A percentile compares a stretch with the other conserved stretches of the same genome.
These are phyloP conservation scores for Gisinianus flammeolus DNA, from an alignment of 2,888 invertebrate genomes.

Conservation along the genomic window DNA sequence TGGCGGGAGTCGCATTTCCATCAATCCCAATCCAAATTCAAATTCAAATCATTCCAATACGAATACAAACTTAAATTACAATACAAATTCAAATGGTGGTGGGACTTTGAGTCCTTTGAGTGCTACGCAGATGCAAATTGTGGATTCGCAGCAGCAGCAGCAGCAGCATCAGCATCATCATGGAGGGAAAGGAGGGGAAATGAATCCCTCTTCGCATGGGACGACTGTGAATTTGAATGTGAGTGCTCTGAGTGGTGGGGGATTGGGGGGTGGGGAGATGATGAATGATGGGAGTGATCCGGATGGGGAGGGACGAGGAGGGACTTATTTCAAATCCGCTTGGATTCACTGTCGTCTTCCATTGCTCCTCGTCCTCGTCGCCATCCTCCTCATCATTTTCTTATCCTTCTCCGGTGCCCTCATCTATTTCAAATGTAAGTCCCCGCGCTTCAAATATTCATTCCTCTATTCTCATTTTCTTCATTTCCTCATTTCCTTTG, in stretches of 20 bases:
- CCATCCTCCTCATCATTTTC: slow-evolving; percentile 52
- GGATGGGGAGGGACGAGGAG: slow-evolving; percentile 41
- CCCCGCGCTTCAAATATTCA: background rate
- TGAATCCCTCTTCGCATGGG: background rate
- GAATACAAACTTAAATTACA: background rate
- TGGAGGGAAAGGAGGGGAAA: background rate
- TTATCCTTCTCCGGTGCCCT: slow-evolving; percentile 56
- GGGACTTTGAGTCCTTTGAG: too few relatives aligned
- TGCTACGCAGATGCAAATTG: too few relatives aligned
- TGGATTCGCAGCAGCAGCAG: background rate
- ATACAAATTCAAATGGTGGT: background rate
- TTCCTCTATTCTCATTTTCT: background rate
- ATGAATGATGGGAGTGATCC: slow-evolving; percentile 39
- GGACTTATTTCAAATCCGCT: slow-evolving; percentile 44
- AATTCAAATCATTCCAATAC: background rate
- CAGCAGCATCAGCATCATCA: background rate
- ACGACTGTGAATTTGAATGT: background rate
- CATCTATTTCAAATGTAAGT: slow-evolving; percentile 57
- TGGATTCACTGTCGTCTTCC: slow-evolving; percentile 54
- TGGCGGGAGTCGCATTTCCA: background rate
- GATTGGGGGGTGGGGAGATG: slow-evolving; percentile 42
- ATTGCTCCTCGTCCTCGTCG: slow-evolving; percentile 52
- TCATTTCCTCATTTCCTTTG: background rate
- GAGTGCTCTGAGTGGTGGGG: slow-evolving; percentile 41
- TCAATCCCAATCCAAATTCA: background rate